These are phyloP conservation scores for Gymnoscopelus microlampas DNA, from an alignment of 2,797 vertebrate species.

Conservation along the genomic window DNA sequence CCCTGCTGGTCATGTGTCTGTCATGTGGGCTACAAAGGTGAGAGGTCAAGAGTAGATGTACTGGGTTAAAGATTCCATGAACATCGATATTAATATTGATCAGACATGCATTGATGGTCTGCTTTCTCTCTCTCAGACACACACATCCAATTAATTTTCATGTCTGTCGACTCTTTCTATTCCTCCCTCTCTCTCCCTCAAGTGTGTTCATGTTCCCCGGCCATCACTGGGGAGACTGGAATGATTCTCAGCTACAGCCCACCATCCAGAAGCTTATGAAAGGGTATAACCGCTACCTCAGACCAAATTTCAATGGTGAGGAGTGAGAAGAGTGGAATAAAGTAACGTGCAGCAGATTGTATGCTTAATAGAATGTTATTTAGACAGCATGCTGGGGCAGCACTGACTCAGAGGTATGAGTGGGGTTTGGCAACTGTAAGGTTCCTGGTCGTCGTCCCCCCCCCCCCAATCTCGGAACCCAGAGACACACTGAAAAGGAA, in stretches of 20 bases:
- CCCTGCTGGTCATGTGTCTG: slow-evolving; percentile 59
- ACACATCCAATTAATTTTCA: too few relatives aligned
- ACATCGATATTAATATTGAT: background rate
- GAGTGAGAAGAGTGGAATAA: background rate
- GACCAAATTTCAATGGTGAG: slow-evolving; percentile 90
- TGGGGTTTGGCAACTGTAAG: too few relatives aligned
- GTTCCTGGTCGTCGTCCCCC: too few relatives aligned
- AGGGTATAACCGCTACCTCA: slow-evolving; percentile 91
- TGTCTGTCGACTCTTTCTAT: background rate
- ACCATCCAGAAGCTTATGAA: slow-evolving; percentile 90
- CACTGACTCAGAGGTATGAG: too few relatives aligned
- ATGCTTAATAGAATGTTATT: too few relatives aligned
- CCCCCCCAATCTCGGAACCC: too few relatives aligned
- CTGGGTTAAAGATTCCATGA: background rate
- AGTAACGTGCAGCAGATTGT: too few relatives aligned
- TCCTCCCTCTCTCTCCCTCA: slow-evolving; percentile 2
- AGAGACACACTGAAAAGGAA: too few relatives aligned
- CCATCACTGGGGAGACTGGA: slow-evolving; percentile 77
- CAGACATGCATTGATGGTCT: background rate
- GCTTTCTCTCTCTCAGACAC: too few relatives aligned
- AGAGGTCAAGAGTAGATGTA: slow-evolving; percentile 24
- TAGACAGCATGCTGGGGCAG: too few relatives aligned
- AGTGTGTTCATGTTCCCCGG: slow-evolving; percentile 62
- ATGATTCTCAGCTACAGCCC: slow-evolving; percentile 80
- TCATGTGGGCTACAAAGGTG: slow-evolving; percentile 58